These are phyloP conservation scores for Iphiclides podalirius DNA, from an alignment of 2,888 invertebrate genomes.

Conservation along the genomic window DNA sequence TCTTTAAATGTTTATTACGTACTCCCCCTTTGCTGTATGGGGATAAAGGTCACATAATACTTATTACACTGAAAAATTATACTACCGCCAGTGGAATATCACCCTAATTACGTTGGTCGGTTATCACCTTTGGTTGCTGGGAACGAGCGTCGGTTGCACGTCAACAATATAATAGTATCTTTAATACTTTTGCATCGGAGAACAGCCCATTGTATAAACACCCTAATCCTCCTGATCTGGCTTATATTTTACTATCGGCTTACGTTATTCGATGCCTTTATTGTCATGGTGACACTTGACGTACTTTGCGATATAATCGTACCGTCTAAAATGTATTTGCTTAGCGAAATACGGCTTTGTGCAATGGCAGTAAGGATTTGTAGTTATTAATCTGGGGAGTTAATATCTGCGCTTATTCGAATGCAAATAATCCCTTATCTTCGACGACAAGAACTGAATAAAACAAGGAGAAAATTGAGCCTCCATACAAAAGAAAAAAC, in stretches of 20 bases:
- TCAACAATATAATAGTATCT: conserved; percentile 15
- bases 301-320: neutral
- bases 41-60: too few relatives aligned
- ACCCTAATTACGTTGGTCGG: too few relatives aligned
- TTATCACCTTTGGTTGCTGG: neutral
- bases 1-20: too few relatives aligned
- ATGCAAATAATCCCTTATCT: neutral
- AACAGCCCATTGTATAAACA: conserved; percentile 41
- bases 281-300: conserved; percentile 21
- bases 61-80: too few relatives aligned
- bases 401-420: neutral
- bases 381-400: too few relatives aligned
- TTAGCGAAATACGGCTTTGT: conserved; percentile 2
- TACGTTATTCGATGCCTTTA: conserved; percentile 41
- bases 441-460: neutral
- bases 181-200: conserved; percentile 32
- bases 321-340: neutral
- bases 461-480: neutral
- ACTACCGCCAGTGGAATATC: too few relatives aligned
- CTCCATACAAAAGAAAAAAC: neutral
- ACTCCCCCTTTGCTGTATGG: too few relatives aligned
- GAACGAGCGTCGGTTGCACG: conserved; percentile 9
- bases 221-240: conserved; percentile 36
- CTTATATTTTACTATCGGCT: conserved; percentile 33
- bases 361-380: neutral